These are phyloP conservation scores for Oligia latruncula DNA, from an alignment of 2,888 invertebrate genomes.

Conservation along the genomic window DNA sequence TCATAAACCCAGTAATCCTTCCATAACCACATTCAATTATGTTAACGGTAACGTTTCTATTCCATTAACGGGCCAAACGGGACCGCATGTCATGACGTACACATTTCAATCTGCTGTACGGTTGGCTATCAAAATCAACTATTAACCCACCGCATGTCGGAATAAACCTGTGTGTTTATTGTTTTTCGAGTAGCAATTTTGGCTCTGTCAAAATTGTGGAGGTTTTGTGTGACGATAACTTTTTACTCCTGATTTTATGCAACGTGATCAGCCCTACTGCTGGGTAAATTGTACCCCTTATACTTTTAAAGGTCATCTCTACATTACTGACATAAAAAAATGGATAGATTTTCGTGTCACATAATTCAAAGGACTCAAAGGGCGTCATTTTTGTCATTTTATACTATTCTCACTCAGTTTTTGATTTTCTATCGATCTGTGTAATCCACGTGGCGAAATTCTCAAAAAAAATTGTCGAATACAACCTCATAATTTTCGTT, in stretches of 20 bases:
- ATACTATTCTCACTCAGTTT: no score
- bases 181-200: constrained; percentile 31
- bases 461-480: no score
- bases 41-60: constrained; percentile 24
- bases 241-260: neutral
- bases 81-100: constrained; percentile 43
- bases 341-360: no score
- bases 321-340: neutral
- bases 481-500: no score
- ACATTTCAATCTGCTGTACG: constrained; percentile 54
- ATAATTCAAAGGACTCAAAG: no score
- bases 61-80: constrained; percentile 44
- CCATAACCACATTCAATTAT: constrained; percentile 43
- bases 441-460: no score
- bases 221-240: neutral
- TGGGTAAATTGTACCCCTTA: neutral
- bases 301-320: neutral
- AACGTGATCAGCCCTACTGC: neutral
- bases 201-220: neutral
- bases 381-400: no score
- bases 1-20: constrained; percentile 21
- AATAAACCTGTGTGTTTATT: constrained; percentile 54
- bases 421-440: no score
- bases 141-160: constrained; percentile 72
- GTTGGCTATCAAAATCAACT: constrained; percentile 70